These are phyloP conservation scores for Anableps anableps DNA, from an alignment of 2,797 vertebrate species.

Conservation along the genomic window DNA sequence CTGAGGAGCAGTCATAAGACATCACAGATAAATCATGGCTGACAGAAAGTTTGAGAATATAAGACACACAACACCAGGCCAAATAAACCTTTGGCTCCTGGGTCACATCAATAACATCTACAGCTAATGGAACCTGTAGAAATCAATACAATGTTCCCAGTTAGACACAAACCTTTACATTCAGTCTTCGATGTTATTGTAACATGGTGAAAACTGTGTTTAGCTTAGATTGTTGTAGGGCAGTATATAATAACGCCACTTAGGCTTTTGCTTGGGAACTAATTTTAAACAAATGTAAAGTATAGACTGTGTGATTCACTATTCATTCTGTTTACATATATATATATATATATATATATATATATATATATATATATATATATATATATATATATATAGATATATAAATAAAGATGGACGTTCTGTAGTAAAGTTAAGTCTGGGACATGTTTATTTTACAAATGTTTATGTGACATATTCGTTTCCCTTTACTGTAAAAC, in stretches of 20 bases:
- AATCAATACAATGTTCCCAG: constrained; percentile 21
- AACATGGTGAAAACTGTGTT: neutral
- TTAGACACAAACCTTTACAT: constrained; percentile 18
- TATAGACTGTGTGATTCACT: constrained; percentile 3
- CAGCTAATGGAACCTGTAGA: constrained; percentile 20
- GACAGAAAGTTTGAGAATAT: constrained; percentile 21
- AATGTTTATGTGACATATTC: constrained; percentile 11
- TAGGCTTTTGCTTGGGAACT: constrained; percentile 13
- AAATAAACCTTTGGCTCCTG: constrained; percentile 5
- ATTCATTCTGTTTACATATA: neutral
- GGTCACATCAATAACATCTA: constrained; percentile 33
- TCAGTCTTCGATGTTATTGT: neutral
- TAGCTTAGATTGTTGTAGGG: neutral
- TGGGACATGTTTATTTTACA: constrained; percentile 19
- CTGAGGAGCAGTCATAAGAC: constrained; percentile 43
- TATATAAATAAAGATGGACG: neutral
- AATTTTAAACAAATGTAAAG: constrained; percentile 22
- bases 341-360: neutral
- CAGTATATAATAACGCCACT: constrained; percentile 4
- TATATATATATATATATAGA: neutral
- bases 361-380: neutral
- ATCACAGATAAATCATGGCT: constrained; percentile 5
- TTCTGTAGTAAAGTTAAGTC: constrained; percentile 2
- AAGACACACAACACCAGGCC: constrained; percentile 14
- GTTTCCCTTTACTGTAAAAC: constrained; percentile 10